Evolutionary conservation across 2,797 vertebrate species (phyloP).

Genomic region (Semaprochilodus insignis): DNA sequence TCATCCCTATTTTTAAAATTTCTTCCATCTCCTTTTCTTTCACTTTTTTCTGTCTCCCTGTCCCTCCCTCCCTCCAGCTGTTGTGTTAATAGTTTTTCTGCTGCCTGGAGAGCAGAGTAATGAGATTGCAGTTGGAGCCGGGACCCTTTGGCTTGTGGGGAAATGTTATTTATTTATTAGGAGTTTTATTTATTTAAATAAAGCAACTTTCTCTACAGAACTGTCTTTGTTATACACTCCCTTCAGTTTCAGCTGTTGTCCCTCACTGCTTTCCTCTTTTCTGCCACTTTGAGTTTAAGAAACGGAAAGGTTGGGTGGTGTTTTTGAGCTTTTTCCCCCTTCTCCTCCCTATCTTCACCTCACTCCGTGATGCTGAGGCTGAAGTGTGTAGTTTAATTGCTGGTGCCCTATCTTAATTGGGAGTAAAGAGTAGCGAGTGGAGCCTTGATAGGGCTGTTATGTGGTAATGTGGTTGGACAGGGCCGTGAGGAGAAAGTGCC

Average conservation of each 20-base stretch:
- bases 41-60: not conserved
- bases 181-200: conserved; percentile 39
- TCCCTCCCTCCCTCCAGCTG: conserved; percentile 56
- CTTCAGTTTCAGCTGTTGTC: conserved; percentile 2
- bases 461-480: not conserved
- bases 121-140: conserved; percentile 53
- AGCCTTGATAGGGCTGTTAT: conserved; percentile 3
- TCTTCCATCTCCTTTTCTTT: too few relatives aligned
- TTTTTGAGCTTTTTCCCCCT: not conserved
- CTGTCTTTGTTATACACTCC: not conserved
- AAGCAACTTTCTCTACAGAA: conserved; percentile 8
- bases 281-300: not conserved
- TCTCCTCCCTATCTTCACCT: not conserved
- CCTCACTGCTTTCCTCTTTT: not conserved
- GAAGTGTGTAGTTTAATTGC: conserved; percentile 38
- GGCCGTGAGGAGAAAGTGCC: not conserved
- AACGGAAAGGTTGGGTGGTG: not conserved
- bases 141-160: conserved; percentile 47
- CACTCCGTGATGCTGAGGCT: conserved; percentile 18
- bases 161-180: conserved; percentile 50
- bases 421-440: conserved; percentile 17
- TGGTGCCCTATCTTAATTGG: conserved; percentile 40
- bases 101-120: conserved; percentile 55
- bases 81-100: conserved; percentile 62
- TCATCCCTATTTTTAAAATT: too few relatives aligned